Conservation (phyloP, 2,797 vertebrate species). For the Eulemur rubriventer region DNA sequence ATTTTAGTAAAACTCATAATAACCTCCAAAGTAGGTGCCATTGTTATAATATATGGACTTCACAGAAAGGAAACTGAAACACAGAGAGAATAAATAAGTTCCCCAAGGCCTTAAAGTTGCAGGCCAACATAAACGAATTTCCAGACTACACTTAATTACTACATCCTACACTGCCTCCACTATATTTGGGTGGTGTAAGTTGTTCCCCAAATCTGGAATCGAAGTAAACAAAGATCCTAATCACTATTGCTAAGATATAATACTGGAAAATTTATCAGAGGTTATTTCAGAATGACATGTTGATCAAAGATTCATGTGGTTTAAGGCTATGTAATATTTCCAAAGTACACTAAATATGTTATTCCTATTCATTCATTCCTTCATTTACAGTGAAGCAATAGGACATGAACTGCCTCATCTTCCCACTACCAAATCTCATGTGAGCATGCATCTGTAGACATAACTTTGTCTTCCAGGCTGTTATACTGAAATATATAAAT, state of each 20-base stretch:
- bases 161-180: background rate
- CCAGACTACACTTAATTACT: background rate
- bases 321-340: background rate
- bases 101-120: background rate
- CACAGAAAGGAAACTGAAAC: background rate
- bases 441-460: background rate
- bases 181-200: background rate
- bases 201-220: background rate
- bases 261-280: background rate
- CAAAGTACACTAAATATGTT: background rate
- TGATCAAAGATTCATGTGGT: background rate
- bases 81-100: background rate
- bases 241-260: background rate
- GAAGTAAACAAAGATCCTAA: background rate
- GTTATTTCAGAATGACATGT: background rate
- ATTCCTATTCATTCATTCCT: background rate
- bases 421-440: background rate
- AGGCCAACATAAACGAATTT: background rate
- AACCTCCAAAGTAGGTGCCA: background rate
- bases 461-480: background rate
- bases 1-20: background rate
- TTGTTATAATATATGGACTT: background rate
- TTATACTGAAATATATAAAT: background rate
- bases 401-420: background rate
- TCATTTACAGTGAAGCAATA: background rate